phyloP scores from a whole-genome alignment of 2,888 invertebrate genomes.

The Stegophylla sp. region DNA sequence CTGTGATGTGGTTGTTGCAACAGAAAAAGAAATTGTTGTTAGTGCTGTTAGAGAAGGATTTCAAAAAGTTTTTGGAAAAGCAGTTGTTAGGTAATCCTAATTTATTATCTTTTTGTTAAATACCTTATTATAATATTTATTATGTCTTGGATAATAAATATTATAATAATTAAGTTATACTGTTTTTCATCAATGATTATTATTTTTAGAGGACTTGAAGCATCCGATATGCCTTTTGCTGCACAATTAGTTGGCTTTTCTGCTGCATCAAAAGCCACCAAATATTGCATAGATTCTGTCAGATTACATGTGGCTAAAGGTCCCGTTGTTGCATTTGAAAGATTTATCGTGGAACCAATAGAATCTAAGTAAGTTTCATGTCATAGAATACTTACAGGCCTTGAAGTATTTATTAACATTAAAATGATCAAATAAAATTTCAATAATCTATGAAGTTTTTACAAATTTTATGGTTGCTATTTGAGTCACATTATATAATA shows the following conservation, averaged over 20 bases:
- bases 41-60: slow-evolving; percentile 81
- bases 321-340: slow-evolving; percentile 78
- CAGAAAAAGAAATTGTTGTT: slow-evolving; percentile 78
- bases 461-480: background rate
- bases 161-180: slow-evolving; percentile 20
- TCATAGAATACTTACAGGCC: no score
- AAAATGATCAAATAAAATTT: background rate
- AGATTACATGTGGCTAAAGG: slow-evolving; percentile 71
- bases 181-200: slow-evolving; percentile 26
- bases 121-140: background rate
- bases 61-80: slow-evolving; percentile 79
- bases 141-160: no score
- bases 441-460: background rate
- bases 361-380: slow-evolving; percentile 68
- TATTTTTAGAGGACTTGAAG: slow-evolving; percentile 70
- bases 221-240: slow-evolving; percentile 72
- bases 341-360: slow-evolving; percentile 76
- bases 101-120: background rate
- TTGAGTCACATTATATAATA: no score
- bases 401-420: background rate
- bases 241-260: slow-evolving; percentile 81
- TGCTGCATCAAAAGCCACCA: slow-evolving; percentile 76
- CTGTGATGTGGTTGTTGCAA: slow-evolving; percentile 76
- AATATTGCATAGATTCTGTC: slow-evolving; percentile 73
- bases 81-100: slow-evolving; percentile 73